Base-by-base conservation (phyloP, 1,140 invertebrate genomes). In the Anadara kagoshimensis region DNA sequence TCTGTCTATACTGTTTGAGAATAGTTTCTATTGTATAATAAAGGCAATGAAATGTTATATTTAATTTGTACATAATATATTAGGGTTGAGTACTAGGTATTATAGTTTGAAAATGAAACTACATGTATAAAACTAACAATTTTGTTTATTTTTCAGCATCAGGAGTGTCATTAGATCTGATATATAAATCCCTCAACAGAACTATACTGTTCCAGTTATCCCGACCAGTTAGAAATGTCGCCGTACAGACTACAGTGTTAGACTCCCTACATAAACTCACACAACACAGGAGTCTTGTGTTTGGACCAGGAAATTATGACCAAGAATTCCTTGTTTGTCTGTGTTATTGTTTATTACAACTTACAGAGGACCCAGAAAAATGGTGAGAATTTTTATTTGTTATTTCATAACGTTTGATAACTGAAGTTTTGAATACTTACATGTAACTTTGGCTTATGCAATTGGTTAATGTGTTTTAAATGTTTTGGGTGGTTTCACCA, bases 301-400 rank as follows among this genome's bases (percentile, higher is more conserved):
- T 99, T 86, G 96, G 96, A 18, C 94, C 96, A 53, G 95, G 95
- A 12, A 99, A 98, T 89, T 96, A 96, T 84, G 97, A 98, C 86
- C 89, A 95, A 45, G 97, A 98, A 85, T 99, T 98, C 86, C 94
- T 99, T 70, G 96, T 96, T 1, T 98, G 97, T 86, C 90, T 99
- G 5, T 97, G 95, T 14, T 98, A 97, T 87, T 98, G 97, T 87
- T 90, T 99, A n/a, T 90, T 99, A 12, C 96, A 98, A 89, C 87
- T 99, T 5, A 98, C 95, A 29, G 93, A 95, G 1, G 95, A 97
- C 81, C 94, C 96, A 91, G 95, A 94, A 85, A 95, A 96, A 53
- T 93, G 94, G 84, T 91, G 83, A 81, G 83, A 79, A 71, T 65
- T 51, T 18, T 24, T 53, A 44, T 2, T 24, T 41, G 14, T 20